Evolutionary conservation across 2,888 invertebrate genomes (phyloP), one percentile per base, ranked within the genome.

Genomic region (Scaptomyza flava): DNA sequence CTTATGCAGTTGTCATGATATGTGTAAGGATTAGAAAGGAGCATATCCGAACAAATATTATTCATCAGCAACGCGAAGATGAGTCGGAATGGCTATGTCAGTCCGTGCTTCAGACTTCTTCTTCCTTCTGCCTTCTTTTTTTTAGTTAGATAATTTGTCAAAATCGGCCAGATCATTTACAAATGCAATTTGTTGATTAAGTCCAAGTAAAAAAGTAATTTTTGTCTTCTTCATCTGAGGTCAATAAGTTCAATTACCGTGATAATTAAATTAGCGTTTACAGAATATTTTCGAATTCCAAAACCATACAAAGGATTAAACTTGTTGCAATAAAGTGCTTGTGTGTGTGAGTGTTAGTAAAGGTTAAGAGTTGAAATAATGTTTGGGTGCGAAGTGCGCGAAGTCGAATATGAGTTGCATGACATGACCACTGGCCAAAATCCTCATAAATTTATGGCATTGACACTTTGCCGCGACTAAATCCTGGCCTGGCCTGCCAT

Each of bases 361-460:
- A 67, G 62, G 81, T 71, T 65, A 64, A 70, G 45, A 64, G 61
- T 65, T 63, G 53, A 76, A 14, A 51, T 60, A 76, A 64, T 61
- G 63, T 31, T 52, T n/a, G 42, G 41, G 41, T 52, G 47, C n/a
- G 31, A 57, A 53, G 38, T 20, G 20, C 27, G 33, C n/a, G 20
- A 34, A 54, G 61, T 51, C 46, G 53, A 48, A 62, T 68, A 53
- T 75, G 57, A 60, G 61, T 68, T 66, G 62, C 67, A 65, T 71
- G 83, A 81, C 81, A 72, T 68, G 87, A 86, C 81, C 81, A 61
- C 65, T 72, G 77, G 71, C 58, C 68, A 53, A 81, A 86, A 86
- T 88, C 81, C 88, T 73, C 84, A 85, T 88, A 88, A 88, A 85
- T 85, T 88, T 68, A 70, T 81, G 58, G 68, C 76, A 87, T 87